A percentile compares a stretch with the other conserved stretches of the same genome.
phyloP scores from a whole-genome alignment of 1,140 invertebrate genomes.

The Hylaeus anthracinus region DNA sequence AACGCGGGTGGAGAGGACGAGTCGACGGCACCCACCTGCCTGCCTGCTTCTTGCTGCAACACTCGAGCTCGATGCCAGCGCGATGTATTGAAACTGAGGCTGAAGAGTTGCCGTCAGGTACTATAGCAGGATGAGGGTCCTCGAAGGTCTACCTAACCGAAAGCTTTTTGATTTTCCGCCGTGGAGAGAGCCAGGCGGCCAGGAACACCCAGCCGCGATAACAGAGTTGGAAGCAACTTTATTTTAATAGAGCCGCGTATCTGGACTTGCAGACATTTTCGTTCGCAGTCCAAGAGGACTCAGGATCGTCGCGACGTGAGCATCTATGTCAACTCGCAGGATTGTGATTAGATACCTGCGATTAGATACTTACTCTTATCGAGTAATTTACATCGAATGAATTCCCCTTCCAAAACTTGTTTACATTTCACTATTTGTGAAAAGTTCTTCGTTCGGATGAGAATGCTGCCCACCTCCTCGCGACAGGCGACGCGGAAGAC shows the following conservation, averaged over 20 bases:
- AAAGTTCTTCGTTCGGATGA: too few relatives aligned
- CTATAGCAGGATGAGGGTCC: slow-evolving; percentile 44
- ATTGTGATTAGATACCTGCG: too few relatives aligned
- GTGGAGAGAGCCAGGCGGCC: slow-evolving; percentile 24
- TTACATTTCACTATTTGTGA: too few relatives aligned
- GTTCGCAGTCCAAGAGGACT: too few relatives aligned
- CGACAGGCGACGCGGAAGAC: background rate
- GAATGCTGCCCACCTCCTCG: background rate
- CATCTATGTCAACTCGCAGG: too few relatives aligned
- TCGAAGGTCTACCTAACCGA: slow-evolving; percentile 50
- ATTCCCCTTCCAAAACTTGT: too few relatives aligned
- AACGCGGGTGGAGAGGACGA: slow-evolving; percentile 22
- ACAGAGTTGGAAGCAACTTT: too few relatives aligned
- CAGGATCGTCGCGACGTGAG: too few relatives aligned
- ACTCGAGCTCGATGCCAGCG: slow-evolving; percentile 52
- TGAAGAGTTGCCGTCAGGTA: slow-evolving; percentile 52
- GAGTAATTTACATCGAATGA: too few relatives aligned
- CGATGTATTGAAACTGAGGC: slow-evolving; percentile 60
- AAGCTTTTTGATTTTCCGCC: slow-evolving; percentile 52
- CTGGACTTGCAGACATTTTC: too few relatives aligned
- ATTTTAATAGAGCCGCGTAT: too few relatives aligned
- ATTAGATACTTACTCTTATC: too few relatives aligned
- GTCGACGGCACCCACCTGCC: slow-evolving; percentile 49
- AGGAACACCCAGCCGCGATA: slow-evolving; percentile 24
- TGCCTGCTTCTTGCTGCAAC: slow-evolving; percentile 53